Evolutionary conservation across 2,797 vertebrate species (phyloP).

Genomic region (Decapterus maruadsi): DNA sequence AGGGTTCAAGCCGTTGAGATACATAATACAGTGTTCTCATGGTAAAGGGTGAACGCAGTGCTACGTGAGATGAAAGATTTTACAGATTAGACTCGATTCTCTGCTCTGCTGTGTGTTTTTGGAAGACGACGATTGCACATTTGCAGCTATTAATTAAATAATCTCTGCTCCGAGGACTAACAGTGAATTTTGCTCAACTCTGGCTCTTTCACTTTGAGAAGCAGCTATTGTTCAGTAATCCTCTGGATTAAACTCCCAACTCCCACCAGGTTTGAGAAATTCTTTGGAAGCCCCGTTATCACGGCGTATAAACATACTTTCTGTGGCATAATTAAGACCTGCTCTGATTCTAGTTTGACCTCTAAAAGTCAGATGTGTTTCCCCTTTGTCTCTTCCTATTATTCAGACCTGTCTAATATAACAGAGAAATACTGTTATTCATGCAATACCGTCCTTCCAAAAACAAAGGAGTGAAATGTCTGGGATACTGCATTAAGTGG

Average conservation of each 20-base stretch:
- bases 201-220: conserved; percentile 28
- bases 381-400: neutral
- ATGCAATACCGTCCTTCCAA: conserved; percentile 14
- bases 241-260: conserved; percentile 35
- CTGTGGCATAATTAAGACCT: conserved; percentile 4
- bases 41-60: neutral
- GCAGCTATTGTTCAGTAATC: conserved; percentile 57
- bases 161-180: conserved; percentile 31
- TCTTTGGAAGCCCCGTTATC: conserved; percentile 25
- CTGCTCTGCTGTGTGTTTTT: neutral
- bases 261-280: conserved; percentile 31
- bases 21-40: neutral
- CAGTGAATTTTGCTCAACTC: conserved; percentile 24
- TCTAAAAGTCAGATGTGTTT: neutral
- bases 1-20: neutral
- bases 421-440: conserved; percentile 29
- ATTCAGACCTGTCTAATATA: conserved; percentile 15
- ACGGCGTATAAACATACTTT: neutral
- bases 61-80: neutral
- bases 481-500: conserved; percentile 32
- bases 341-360: conserved; percentile 5
- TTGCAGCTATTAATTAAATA: conserved; percentile 49
- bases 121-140: conserved; percentile 25
- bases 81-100: conserved; percentile 14
- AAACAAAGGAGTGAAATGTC: conserved; percentile 44